Percentiles rank a stretch among this genome's conserved stretches.
Conservation (phyloP, 2,888 invertebrate species). For the Brachycybe producta region DNA sequence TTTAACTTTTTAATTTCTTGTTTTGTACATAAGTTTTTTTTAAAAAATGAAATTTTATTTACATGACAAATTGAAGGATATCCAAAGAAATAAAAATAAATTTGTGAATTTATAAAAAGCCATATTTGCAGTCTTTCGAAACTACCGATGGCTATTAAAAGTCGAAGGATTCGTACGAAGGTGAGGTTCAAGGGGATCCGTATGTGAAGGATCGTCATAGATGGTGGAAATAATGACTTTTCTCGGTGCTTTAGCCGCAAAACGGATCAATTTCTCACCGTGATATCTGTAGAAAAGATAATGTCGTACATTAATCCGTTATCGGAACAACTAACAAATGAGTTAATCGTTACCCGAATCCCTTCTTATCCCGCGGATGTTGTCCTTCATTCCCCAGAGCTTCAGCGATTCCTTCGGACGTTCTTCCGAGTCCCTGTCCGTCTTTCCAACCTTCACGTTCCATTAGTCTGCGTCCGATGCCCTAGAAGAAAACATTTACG, state of each 20-base stretch:
- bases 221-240: background rate
- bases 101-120: no score
- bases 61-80: no score
- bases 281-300: constrained; percentile 5
- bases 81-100: no score
- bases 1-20: no score
- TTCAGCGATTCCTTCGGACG: constrained; percentile 29
- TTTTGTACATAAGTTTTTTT: no score
- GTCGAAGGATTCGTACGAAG: constrained; percentile 3
- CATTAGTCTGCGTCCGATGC: constrained; percentile 37
- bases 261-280: constrained; percentile 10
- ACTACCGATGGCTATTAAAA: background rate
- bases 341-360: constrained; percentile 10
- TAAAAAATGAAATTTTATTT: no score
- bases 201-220: constrained; percentile 8
- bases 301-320: background rate
- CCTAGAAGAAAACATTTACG: constrained; percentile 22
- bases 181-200: constrained; percentile 1
- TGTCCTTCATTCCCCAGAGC: constrained; percentile 17
- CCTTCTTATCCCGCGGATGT: constrained; percentile 15
- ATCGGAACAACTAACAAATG: background rate
- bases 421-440: constrained; percentile 39
- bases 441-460: constrained; percentile 41
- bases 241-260: background rate
- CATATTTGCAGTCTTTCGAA: no score